A percentile compares a stretch with the other conserved stretches of the same genome.
These are phyloP conservation scores for Cactoblastis cactorum DNA, from an alignment of 2,888 invertebrate genomes.

Conservation along the genomic window DNA sequence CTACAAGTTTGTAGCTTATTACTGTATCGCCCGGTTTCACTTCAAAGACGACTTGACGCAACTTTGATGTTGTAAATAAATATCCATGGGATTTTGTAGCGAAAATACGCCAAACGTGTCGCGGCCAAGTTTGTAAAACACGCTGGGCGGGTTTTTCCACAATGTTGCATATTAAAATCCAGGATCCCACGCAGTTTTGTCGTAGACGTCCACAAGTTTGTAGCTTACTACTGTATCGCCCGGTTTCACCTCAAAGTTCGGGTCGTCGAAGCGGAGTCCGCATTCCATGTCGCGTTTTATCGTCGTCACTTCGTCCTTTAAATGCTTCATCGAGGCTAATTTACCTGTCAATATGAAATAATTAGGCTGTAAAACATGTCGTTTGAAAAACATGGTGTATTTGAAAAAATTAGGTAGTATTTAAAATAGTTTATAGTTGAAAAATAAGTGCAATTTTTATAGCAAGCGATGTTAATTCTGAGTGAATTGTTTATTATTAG, in stretches of 20 bases:
- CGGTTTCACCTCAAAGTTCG: slow-evolving; percentile 80
- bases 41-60: too few species aligned
- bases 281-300: slow-evolving; percentile 94
- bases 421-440: too few species aligned
- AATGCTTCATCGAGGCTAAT: slow-evolving; percentile 90
- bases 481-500: too few species aligned
- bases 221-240: slow-evolving; percentile 92
- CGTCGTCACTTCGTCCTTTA: slow-evolving; percentile 91
- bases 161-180: slow-evolving; percentile 80
- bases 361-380: too few species aligned
- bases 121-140: background rate
- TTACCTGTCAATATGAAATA: too few species aligned
- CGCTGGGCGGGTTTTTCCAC: background rate
- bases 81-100: too few species aligned
- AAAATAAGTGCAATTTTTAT: too few species aligned
- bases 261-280: slow-evolving; percentile 87
- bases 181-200: slow-evolving; percentile 90
- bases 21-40: slow-evolving; percentile 88
- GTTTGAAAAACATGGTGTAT: too few species aligned
- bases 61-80: too few species aligned
- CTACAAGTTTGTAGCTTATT: slow-evolving; percentile 85
- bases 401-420: too few species aligned
- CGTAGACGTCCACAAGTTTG: slow-evolving; percentile 80
- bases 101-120: background rate
- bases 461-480: too few species aligned